Evolutionary conservation across 2,113 vertebrate genomes (phyloP), one percentile per base, ranked within the genome.

Genomic region (Saguinus midas): DNA sequence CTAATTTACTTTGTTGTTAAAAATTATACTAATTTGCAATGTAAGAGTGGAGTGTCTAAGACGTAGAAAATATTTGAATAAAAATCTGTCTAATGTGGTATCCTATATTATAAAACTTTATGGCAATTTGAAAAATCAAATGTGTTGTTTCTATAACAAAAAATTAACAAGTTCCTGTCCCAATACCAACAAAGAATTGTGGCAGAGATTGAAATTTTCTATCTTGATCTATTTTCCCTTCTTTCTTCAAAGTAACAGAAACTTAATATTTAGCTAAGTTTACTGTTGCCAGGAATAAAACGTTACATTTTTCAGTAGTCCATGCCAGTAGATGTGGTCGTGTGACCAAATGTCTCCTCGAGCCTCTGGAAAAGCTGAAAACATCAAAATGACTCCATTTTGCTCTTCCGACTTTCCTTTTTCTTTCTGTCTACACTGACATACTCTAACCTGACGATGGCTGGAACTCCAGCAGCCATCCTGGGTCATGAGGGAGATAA

Each of bases 21-120:
- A 97, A 96, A 83, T 86, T 92, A 94, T 76, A 35, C 37, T 90
- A 66, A 95, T 87, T 92, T 92, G 52, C 81, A 35, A 90, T 83
- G 5, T 79, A 79, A 79, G 58, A 43, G 85, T 43, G 81, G 13
- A 89, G 20, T 37, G 20, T 64, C 87, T 96, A 79, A 97, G 95
- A 82, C 79, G 66, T 81, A 10, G 20, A 84, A 73, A 43, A 35
- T 40, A 82, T 72, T 73, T 85, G 18, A 91, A 40, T 92, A 70
- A 92, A 85, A 2, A 81, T 72, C 8, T 91, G 68, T 29, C 17
- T 5, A 64, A 45, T 52, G 10, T 55, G 6, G 14, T 7, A 61
- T 21, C 18, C 29, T 37, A 40, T 61, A 52, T 27, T 95, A 88
- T 52, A 86, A 90, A 88, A 37, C 21, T 90, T 95, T 52, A 45